A percentile compares a stretch with the other conserved stretches of the same genome.
Evolutionary conservation across 2,888 invertebrate species (phyloP).

Genomic region (Brachypterus glaber): DNA sequence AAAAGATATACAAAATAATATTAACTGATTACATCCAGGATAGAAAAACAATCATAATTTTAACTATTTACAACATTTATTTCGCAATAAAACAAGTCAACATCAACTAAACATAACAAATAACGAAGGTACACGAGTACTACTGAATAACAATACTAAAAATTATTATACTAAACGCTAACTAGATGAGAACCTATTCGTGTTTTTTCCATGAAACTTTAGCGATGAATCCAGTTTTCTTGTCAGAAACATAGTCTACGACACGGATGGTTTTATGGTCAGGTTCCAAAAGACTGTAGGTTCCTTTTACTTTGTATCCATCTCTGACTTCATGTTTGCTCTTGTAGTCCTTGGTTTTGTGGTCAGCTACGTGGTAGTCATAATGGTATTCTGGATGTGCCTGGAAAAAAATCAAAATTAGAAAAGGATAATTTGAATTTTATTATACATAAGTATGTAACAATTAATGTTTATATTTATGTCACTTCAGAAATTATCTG

Average conservation of each 20-base stretch:
- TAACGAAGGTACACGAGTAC: slow-evolving; percentile 6
- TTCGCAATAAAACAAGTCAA: slow-evolving; percentile 31
- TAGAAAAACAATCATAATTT: no score
- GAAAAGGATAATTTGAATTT: background rate
- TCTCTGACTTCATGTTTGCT: slow-evolving; percentile 35
- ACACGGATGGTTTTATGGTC: slow-evolving; percentile 35
- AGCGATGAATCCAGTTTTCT: slow-evolving; percentile 35
- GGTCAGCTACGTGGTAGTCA: slow-evolving; percentile 33
- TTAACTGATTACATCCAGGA: no score
- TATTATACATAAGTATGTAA: slow-evolving; percentile 2
- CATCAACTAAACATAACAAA: slow-evolving; percentile 17
- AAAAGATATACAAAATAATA: background rate
- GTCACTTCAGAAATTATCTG: no score
- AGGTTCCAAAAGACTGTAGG: slow-evolving; percentile 34
- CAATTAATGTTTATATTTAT: no score
- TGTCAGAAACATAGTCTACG: slow-evolving; percentile 34
- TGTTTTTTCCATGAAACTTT: slow-evolving; percentile 33
- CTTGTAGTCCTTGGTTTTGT: slow-evolving; percentile 33
- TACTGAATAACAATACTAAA: no score
- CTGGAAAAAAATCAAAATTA: slow-evolving; percentile 18
- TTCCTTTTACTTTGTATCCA: slow-evolving; percentile 36
- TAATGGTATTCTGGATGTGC: slow-evolving; percentile 36
- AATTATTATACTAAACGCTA: no score
- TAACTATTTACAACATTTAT: no score
- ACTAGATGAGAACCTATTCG: slow-evolving; percentile 16